phyloP scores from a whole-genome alignment of 2,797 vertebrate genomes.

The Spondyliosoma cantharus region DNA sequence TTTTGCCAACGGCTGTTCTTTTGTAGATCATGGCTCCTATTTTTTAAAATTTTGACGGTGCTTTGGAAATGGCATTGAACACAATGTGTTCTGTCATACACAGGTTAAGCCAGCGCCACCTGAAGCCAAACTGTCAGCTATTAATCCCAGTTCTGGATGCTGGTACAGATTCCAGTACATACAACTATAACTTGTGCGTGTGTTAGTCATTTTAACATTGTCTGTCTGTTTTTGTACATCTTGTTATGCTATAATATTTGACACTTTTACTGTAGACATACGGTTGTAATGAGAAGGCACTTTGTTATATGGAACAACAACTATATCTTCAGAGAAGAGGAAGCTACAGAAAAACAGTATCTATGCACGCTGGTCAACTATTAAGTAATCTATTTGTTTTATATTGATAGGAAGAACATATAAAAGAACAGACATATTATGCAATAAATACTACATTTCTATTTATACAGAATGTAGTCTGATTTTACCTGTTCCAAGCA shows the following conservation, averaged over 20 bases:
- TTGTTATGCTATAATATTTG: not conserved
- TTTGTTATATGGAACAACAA: not conserved
- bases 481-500: slow-evolving; percentile 83
- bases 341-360: not conserved
- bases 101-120: not conserved
- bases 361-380: accelerated
- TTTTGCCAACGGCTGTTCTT: not conserved
- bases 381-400: not conserved
- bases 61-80: not conserved
- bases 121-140: not conserved
- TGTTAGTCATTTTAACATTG: not conserved
- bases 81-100: not conserved
- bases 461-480: not conserved
- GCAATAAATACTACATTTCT: slow-evolving; percentile 21
- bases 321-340: not conserved
- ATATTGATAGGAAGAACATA: not conserved
- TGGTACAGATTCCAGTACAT: not conserved
- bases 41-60: not conserved
- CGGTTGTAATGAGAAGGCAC: not conserved
- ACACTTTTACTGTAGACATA: not conserved
- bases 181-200: not conserved
- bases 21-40: not conserved
- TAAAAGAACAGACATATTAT: slow-evolving; percentile 10
- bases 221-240: not conserved
- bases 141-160: not conserved